Conservation (phyloP, 1,140 invertebrate species). For the Hydropsyche tenuis region DNA sequence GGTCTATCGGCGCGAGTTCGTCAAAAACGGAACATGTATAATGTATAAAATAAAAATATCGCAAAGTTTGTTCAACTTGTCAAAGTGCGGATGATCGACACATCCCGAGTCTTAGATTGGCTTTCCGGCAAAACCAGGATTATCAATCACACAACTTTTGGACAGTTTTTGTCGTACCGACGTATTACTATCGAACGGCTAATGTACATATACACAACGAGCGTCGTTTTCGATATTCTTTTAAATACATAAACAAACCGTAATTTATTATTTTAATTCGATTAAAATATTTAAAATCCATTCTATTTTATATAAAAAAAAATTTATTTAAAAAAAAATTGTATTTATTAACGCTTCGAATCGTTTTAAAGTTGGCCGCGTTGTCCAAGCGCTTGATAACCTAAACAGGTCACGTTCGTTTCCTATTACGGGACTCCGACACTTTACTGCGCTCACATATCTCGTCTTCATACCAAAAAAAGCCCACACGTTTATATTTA, state of each 20-base stretch:
- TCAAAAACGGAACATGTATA: no score
- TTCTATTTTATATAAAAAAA: neutral
- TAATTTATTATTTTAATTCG: neutral
- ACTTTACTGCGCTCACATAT: conserved; percentile 32
- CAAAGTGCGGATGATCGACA: conserved; percentile 18
- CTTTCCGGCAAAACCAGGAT: neutral
- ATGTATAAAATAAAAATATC: neutral
- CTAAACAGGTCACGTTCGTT: conserved; percentile 33
- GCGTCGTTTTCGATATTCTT: neutral
- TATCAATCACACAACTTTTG: conserved; percentile 27
- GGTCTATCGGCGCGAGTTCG: no score
- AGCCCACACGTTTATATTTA: neutral
- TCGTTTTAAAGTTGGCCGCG: conserved; percentile 2
- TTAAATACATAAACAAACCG: neutral
- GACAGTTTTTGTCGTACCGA: conserved; percentile 10
- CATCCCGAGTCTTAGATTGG: conserved; percentile 11
- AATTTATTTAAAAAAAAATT: neutral
- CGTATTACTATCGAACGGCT: neutral
- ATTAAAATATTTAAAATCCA: neutral
- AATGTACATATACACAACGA: neutral
- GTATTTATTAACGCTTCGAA: neutral
- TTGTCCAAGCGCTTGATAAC: conserved; percentile 22
- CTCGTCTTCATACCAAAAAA: conserved; percentile 10
- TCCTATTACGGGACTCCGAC: conserved; percentile 27
- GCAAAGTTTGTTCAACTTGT: conserved; percentile 5